phyloP scores from a whole-genome alignment of 2,888 invertebrate species.

The Pachliopta kotzebuea region DNA sequence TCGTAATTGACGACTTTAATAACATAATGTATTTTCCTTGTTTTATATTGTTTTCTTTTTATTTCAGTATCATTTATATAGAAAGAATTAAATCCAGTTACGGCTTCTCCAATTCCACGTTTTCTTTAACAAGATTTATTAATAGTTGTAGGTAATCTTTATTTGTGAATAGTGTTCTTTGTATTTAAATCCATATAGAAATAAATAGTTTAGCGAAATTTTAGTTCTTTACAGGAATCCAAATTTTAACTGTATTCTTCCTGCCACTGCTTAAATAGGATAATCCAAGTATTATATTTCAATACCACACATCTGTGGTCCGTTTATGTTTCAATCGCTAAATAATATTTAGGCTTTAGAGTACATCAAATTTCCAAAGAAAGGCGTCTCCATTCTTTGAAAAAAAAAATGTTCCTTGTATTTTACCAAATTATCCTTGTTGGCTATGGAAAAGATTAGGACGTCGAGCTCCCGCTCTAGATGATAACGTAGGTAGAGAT shows the following conservation, averaged over 20 bases:
- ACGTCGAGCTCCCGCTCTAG: no score
- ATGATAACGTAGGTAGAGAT: no score
- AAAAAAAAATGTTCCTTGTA: background rate
- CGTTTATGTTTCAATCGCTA: background rate
- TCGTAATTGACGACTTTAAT: background rate
- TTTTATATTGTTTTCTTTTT: background rate
- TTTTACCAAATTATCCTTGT: background rate
- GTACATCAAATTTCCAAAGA: background rate
- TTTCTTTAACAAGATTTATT: conserved; percentile 20
- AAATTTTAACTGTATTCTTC: background rate
- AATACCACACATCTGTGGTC: background rate
- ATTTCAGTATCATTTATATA: background rate
- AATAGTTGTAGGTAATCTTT: conserved; percentile 4
- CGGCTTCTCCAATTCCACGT: conserved; percentile 12
- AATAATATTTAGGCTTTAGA: background rate
- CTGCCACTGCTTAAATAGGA: background rate
- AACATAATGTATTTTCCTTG: conserved; percentile 2
- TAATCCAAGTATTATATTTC: background rate
- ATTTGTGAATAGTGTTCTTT: conserved; percentile 2
- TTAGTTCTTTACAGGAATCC: background rate
- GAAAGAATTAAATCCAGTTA: conserved; percentile 1
- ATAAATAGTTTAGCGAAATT: background rate
- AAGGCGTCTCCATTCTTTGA: background rate
- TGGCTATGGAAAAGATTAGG: background rate
- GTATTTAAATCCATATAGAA: background rate